Base-by-base conservation (phyloP, 2,888 invertebrate species). In the Tenthredo scrophulariae region DNA sequence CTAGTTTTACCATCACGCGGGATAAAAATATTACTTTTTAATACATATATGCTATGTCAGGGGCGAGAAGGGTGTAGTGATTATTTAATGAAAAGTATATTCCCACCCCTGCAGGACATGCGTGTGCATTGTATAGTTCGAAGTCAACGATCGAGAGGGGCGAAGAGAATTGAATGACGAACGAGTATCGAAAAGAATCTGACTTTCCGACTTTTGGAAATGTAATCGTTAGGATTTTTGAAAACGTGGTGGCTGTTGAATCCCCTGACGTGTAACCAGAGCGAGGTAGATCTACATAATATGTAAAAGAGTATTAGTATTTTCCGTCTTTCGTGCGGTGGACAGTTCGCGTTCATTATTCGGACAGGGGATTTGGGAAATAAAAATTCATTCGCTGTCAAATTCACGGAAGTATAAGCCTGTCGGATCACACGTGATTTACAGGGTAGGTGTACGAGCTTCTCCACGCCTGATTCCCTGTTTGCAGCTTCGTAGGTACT, bases 301-400 rank as follows among this genome's bases (percentile, higher is more conserved):
- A 43, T 43, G 15, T 74, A 74, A 43, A 74, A 74, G 9, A 74
- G 74, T 74, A 74, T 74, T 74, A 77, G 50, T 77, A 54, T 77
- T 77, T 77, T 7, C 13, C 58, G 80, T 62, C 37, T 62, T 50
- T 80, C 62, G 46, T 33, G n/a, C 40, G 37, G 80, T 40, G 65
- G 62, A 40, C 65, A 65, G 37, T 65, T 18, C 67, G 67, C 83
- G 67, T 67, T 83, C 29, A 67, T 83, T 83, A 83, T 67, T 83
- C 70, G 18, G 67, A 65, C 83, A 67, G 67, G 83, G 83, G 67
- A 67, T 83, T 83, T 67, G 83, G 83, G 83, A 70, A 83, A 83
- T 83, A 50, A 83, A 83, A 83, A 83, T 83, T 83, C 83, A 83
- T 83, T 67, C 70, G 18, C 83, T 83, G 83, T 83, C 83, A 83